Evolutionary conservation across 2,888 invertebrate genomes (phyloP), one percentile per base, ranked within the genome.

Genomic region (Panorpa germanica): DNA sequence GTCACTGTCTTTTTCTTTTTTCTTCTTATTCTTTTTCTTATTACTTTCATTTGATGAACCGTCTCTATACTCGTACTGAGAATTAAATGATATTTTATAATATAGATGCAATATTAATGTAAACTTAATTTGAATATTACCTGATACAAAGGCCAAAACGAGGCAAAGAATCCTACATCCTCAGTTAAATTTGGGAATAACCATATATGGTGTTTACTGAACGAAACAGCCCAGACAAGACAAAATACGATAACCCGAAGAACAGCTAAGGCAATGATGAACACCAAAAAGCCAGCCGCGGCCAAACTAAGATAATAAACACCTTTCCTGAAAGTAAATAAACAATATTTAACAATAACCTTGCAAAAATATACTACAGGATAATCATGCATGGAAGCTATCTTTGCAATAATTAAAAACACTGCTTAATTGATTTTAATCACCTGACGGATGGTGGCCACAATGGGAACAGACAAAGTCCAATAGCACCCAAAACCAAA

Each of bases 181-280:
- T 96, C 98, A 0, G 93, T 93, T 24, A 99, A 63, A 59, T 99
- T 99, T n/a, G 98, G 98, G 44, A 99, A 65, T 38, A 99, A 67
- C 96, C 98, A 98, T 39, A 99, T 65, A 49, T 95, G 90, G 52
- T 95, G 83, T 43, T 78, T 70, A 4, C 95, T 85, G 35, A 85
- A 61, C 0, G 91, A 85, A 10, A 80, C 43, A 7, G 76, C 49
- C 93, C 95, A 98, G 12, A 98, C 71, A 6, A 78, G 47, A 41
- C 85, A 85, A 60, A 96, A 99, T 29, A 98, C 65, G 33, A 96
- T 72, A 37, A 88, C 63, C 31, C 96, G 76, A 13, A 95, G 62
- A 14, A 93, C 70, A 10, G 88, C 86, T 48, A 96, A 59, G 9
- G 75, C 77, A 42, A 99, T 70, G 41, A 99, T 88, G 45, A 91